Conservation (phyloP, 2,888 invertebrate genomes). For the Caenorhabditis sinica region DNA sequence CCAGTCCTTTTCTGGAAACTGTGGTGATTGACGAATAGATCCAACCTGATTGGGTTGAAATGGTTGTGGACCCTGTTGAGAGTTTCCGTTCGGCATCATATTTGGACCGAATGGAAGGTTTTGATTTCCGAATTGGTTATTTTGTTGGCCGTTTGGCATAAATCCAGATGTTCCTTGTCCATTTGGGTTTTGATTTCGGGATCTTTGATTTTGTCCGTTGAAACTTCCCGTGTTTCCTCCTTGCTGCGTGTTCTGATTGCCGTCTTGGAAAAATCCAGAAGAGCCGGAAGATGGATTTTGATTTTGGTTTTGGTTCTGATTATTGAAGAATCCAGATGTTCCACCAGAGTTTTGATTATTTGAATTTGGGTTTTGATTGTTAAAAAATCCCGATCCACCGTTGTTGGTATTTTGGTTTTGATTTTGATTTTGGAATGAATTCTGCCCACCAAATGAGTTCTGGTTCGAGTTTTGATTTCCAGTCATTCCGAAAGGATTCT, state of each 20-base stretch:
- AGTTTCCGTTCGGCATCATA: conserved; percentile 8
- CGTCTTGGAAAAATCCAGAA: conserved; percentile 11
- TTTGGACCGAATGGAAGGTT: conserved; percentile 45
- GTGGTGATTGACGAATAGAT: conserved; percentile 28
- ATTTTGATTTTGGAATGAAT: neutral
- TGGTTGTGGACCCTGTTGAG: conserved; percentile 29
- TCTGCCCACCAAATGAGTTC: neutral
- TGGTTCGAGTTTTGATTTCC: conserved; percentile 14
- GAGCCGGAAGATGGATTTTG: conserved; percentile 11
- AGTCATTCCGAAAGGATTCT: conserved; percentile 30
- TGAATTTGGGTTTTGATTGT: conserved; percentile 4
- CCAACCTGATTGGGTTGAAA: conserved; percentile 37
- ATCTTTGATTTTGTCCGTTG: neutral
- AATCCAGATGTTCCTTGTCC: conserved; percentile 27
- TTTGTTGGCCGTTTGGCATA: neutral
- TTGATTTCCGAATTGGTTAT: conserved; percentile 8
- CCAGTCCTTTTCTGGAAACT: conserved; percentile 49
- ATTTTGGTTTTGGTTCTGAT: neutral
- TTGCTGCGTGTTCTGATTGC: neutral
- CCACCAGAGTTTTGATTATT: neutral
- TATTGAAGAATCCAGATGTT: conserved; percentile 11
- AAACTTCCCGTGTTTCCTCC: neutral
- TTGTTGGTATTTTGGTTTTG: conserved; percentile 7
- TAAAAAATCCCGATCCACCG: neutral
- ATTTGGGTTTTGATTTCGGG: neutral